Evolutionary conservation across 2,113 vertebrate genomes (phyloP), one percentile per base, ranked within the genome.

Genomic region (Macrotus californicus): DNA sequence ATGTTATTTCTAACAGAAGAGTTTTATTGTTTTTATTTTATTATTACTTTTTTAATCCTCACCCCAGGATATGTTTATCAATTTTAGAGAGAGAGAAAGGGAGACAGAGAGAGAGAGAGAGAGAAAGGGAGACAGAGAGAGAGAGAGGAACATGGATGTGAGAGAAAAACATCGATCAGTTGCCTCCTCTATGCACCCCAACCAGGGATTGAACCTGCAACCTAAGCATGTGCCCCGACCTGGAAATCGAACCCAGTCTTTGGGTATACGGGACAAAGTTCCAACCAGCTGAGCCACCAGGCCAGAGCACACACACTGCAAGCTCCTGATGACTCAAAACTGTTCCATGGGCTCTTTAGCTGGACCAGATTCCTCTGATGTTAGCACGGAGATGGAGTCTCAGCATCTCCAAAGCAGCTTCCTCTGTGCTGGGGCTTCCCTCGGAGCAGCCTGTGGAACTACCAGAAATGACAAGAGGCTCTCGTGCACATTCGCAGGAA

Each of bases 401-500:
- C 10, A 3, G 61, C 10, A 7, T n/a, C 21, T 48, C 64, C 21
- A 21, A 13, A n/a, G 15, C 7, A 43, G 52, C 36, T 48, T 52
- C 19, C 1, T 14, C 48, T 48, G 36, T 41, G 59, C 76, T 36
- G 56, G 4, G 86, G n/a, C 52, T 83, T 19, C 67, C 85, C 69
- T 70, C 8, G 16, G 59, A 0, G 2, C 91, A 93, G 94, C 64
- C 93, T 48, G 94, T 64, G 64, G 69, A 94, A 86, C 83, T 9
- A 36, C 19, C 93, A 87, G 88, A 96, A 94, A 73, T 15, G 89
- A 96, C n/a, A 85, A 88, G 87, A 94, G 73, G 90, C 61, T 41
- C 9, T 86, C 95, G 89, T 56, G 39, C 67, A 93, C 96, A 98
- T 97, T 96, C 96, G 89, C 91, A 59, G 50, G 36, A 31, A 1